Conservation (phyloP, 2,888 invertebrate species). For the Gortyna flavago region DNA sequence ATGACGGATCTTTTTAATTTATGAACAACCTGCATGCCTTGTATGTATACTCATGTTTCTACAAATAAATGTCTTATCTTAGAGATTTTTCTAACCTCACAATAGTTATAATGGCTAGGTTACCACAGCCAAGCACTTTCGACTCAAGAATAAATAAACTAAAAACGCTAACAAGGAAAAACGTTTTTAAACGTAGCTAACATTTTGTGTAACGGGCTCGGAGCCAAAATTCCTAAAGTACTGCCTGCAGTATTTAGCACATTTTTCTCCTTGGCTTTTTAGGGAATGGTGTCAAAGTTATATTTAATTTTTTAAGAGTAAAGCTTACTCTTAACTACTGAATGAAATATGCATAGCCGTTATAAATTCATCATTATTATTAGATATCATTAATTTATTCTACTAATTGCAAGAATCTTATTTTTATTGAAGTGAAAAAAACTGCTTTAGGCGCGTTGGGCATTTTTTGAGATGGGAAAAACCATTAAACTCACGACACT, state of each 20-base stretch:
- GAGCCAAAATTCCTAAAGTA: conserved; percentile 46
- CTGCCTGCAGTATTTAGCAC: conserved; percentile 37
- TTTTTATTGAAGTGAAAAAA: too few relatives aligned
- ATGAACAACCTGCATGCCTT: too few relatives aligned
- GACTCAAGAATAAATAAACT: conserved; percentile 39
- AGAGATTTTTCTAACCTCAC: background rate
- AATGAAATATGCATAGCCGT: background rate
- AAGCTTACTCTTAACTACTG: background rate
- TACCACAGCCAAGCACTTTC: background rate
- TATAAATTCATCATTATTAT: background rate
- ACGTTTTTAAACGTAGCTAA: conserved; percentile 43
- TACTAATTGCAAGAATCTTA: too few relatives aligned
- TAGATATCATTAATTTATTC: too few relatives aligned
- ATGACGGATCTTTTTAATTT: too few relatives aligned
- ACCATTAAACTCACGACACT: too few relatives aligned
- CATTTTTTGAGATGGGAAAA: too few relatives aligned
- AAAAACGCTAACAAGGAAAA: conserved; percentile 53
- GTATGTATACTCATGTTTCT: too few relatives aligned
- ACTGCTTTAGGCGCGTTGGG: too few relatives aligned
- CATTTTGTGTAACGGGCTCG: conserved; percentile 49
- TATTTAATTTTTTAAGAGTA: background rate
- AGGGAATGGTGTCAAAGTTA: conserved; percentile 2
- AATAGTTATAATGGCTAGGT: background rate
- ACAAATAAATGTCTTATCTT: too few relatives aligned
- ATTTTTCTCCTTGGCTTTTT: conserved; percentile 8